phyloP scores from a whole-genome alignment of 2,888 invertebrate genomes.

The Phortica okadai region DNA sequence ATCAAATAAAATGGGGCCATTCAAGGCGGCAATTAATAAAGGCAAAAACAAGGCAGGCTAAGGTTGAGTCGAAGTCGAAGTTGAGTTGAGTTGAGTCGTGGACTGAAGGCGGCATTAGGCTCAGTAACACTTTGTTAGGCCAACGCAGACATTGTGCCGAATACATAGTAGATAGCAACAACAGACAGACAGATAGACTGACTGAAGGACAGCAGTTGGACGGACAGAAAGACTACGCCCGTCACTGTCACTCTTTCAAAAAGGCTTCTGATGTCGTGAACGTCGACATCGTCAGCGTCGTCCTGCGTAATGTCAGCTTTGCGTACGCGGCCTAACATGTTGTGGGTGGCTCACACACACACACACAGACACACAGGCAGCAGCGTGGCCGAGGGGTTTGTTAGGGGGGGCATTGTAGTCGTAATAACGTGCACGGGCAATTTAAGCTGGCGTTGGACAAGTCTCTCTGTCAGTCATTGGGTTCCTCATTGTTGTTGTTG shows the following conservation, averaged over 20 bases:
- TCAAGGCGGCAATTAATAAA: conserved; percentile 70
- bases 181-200: neutral
- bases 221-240: neutral
- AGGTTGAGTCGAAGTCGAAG: conserved; percentile 47
- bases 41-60: conserved; percentile 52
- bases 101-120: conserved; percentile 27
- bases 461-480: conserved; percentile 47
- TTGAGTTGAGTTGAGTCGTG: conserved; percentile 50
- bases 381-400: conserved; percentile 7
- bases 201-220: too few relatives aligned
- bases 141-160: conserved; percentile 38
- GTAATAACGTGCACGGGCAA: conserved; percentile 67
- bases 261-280: conserved; percentile 14
- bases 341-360: neutral
- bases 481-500: neutral
- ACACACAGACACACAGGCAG: too few relatives aligned
- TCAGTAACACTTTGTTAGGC: conserved; percentile 48
- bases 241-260: conserved; percentile 24
- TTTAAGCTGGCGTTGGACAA: conserved; percentile 70
- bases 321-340: neutral
- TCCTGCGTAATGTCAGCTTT: neutral
- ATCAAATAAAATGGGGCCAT: conserved; percentile 70
- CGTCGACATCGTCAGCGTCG: neutral
- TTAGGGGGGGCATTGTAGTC: conserved; percentile 20
- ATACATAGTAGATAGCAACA: neutral